Evolutionary conservation across 2,797 vertebrate species (phyloP).

Genomic region (Smutsia gigantea): DNA sequence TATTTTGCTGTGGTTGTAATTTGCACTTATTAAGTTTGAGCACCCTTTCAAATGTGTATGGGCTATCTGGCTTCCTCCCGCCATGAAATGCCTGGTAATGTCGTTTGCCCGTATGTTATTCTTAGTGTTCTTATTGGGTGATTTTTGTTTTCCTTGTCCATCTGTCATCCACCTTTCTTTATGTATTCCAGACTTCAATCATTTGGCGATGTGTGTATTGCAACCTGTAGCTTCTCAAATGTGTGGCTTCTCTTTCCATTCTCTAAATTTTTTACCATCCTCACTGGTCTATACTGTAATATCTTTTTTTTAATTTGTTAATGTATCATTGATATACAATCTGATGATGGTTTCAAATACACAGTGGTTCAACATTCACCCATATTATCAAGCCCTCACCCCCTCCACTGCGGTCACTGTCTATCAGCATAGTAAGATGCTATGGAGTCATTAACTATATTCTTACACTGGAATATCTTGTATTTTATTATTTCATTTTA

Average conservation of each 20-base stretch:
- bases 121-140: not conserved
- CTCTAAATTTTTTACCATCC: not conserved
- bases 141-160: not conserved
- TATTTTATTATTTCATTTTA: not conserved
- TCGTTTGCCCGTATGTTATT: not conserved
- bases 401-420: no score
- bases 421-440: no score
- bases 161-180: not conserved
- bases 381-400: no score
- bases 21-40: not conserved
- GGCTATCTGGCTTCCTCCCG: not conserved
- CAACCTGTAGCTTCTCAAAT: not conserved
- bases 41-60: not conserved
- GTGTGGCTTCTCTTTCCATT: not conserved
- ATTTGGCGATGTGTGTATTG: not conserved
- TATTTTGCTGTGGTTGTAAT: not conserved
- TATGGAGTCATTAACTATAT: no score
- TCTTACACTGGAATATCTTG: not conserved
- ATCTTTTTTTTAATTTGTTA: not conserved
- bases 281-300: not conserved
- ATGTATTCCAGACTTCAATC: not conserved
- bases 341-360: no score
- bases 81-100: not conserved
- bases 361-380: no score
- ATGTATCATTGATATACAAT: no score